Percentiles rank a stretch among this genome's conserved stretches.
Evolutionary conservation across 2,113 vertebrate species (phyloP).

Genomic region (Accipiter virgatus): DNA sequence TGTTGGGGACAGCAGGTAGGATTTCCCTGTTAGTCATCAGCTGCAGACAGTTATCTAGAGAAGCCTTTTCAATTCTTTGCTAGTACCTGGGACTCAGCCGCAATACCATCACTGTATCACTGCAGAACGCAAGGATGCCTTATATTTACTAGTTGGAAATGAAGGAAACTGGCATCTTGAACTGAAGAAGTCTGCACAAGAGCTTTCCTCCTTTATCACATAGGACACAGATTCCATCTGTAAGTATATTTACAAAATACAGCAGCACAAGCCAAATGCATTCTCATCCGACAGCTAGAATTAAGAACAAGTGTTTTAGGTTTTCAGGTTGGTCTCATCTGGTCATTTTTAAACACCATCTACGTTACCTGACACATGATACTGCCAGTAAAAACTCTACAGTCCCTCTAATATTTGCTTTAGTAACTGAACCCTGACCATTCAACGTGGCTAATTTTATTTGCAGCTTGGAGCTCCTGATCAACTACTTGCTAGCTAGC

Average conservation of each 20-base stretch:
- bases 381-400: neutral
- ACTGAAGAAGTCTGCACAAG: neutral
- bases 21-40: neutral
- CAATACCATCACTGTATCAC: neutral
- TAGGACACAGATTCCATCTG: neutral
- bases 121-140: neutral
- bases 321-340: neutral
- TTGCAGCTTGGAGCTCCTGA: neutral
- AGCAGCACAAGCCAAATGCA: neutral
- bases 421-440: neutral
- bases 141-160: neutral
- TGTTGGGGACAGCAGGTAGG: neutral
- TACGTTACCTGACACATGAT: neutral
- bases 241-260: neutral
- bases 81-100: neutral
- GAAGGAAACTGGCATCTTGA: neutral
- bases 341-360: neutral
- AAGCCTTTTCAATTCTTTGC: neutral
- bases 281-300: neutral
- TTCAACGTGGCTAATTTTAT: neutral
- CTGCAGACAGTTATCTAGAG: neutral
- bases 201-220: neutral
- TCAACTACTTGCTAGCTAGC: neutral
- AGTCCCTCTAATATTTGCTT: neutral
- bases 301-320: neutral